These are phyloP conservation scores for Oegoconia quadripuncta DNA, from an alignment of 2,888 invertebrate genomes.

Conservation along the genomic window DNA sequence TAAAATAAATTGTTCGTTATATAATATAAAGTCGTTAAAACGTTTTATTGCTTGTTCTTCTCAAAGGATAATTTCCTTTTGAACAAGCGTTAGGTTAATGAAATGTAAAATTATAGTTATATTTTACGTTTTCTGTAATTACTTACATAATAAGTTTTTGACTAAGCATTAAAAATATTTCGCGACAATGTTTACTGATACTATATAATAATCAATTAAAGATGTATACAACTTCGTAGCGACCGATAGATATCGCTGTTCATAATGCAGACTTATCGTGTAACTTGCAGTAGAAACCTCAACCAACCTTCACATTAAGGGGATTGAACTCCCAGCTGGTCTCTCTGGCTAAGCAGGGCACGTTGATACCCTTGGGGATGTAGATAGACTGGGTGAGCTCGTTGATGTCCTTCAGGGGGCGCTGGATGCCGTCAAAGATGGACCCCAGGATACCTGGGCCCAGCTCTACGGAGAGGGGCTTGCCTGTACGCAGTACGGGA, in stretches of 20 bases:
- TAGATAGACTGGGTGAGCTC: slow-evolving; percentile 97
- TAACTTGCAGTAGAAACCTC: background rate
- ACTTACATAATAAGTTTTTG: too few species aligned
- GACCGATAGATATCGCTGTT: slow-evolving; percentile 8
- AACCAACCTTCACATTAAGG: slow-evolving; percentile 83
- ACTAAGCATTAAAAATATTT: too few species aligned
- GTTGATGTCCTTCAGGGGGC: slow-evolving; percentile 97
- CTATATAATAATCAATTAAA: too few species aligned
- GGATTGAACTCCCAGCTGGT: slow-evolving; percentile 96
- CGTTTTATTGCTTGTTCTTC: too few species aligned
- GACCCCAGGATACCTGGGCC: slow-evolving; percentile 99
- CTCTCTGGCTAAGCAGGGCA: slow-evolving; percentile 91
- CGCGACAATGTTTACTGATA: too few species aligned
- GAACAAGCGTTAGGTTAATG: too few species aligned
- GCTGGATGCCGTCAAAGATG: slow-evolving; percentile 99
- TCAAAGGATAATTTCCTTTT: too few species aligned
- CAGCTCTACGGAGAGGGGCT: slow-evolving; percentile 98
- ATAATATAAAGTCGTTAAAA: too few species aligned
- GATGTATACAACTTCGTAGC: too few species aligned
- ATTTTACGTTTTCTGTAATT: too few species aligned
- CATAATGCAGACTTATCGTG: background rate
- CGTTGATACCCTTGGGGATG: slow-evolving; percentile 99
- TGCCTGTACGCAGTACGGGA: slow-evolving; percentile 98
- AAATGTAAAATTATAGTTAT: too few species aligned
- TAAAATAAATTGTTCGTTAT: too few species aligned